These are phyloP conservation scores for rat (Rattus norvegicus) DNA, from an alignment of 2,113 vertebrate species.

Conservation along the genomic window GRCr8 NC_086019.1:25212501-25213000, in stretches of 20 bases:
- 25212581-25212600: conserved; percentile 13
- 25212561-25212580: not conserved
- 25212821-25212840: not conserved
- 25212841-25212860: not conserved
- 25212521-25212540: not conserved
- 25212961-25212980: not conserved
- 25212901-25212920: not conserved
- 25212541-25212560: not conserved
- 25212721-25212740: conserved; percentile 13
- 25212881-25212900: not conserved
- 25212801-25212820: not conserved
- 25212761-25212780: not conserved
- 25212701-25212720: not conserved
- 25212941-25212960: not conserved
- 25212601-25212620: not conserved
- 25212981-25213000: not conserved
- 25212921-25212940: not conserved
- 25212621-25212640: not conserved
- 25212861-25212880: not conserved
- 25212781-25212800: not conserved
- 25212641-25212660: not conserved
- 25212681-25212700: not conserved
- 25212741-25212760: not conserved
- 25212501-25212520: not conserved
- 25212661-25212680: not conserved